phyloP scores from a whole-genome alignment of 2,888 invertebrate species.

The Mongoloraphidia duomilia region DNA sequence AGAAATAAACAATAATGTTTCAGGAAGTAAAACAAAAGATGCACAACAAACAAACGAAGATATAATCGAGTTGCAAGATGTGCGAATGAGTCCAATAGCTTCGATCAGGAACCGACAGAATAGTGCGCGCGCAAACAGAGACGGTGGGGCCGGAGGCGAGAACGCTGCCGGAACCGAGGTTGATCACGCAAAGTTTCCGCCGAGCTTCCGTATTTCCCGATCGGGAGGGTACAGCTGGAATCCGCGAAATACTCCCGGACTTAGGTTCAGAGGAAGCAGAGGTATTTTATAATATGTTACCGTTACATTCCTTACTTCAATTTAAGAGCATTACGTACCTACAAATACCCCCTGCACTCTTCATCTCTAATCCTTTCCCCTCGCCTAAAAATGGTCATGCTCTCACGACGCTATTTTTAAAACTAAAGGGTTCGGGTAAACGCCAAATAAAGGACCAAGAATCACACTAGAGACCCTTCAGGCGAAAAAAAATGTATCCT shows the following conservation, averaged over 20 bases:
- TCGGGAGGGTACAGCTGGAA: conserved; percentile 38
- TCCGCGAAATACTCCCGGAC: conserved; percentile 39
- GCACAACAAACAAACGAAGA: conserved; percentile 40
- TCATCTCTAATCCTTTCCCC: no score
- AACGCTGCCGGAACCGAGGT: conserved; percentile 32
- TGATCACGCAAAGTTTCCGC: conserved; percentile 54
- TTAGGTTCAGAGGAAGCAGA: conserved; percentile 39
- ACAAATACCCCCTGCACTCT: no score
- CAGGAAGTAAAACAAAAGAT: conserved; percentile 29
- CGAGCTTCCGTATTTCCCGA: conserved; percentile 60
- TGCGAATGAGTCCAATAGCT: conserved; percentile 71
- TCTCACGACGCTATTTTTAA: no score
- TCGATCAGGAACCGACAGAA: conserved; percentile 57
- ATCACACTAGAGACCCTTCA: no score
- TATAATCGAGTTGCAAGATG: conserved; percentile 82
- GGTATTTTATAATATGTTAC: conserved; percentile 22
- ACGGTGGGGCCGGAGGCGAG: conserved; percentile 22
- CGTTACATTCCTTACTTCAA: no score
- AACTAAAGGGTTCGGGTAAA: no score
- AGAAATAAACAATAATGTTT: conserved; percentile 8
- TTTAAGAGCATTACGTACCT: no score
- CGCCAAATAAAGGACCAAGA: no score
- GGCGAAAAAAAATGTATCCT: no score
- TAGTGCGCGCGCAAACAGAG: conserved; percentile 29
- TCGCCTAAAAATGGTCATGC: no score